Percentiles rank a stretch among this genome's conserved stretches.
Evolutionary conservation across 2,797 vertebrate species (phyloP).

Genomic region (Rhadinocentrus ornatus): DNA sequence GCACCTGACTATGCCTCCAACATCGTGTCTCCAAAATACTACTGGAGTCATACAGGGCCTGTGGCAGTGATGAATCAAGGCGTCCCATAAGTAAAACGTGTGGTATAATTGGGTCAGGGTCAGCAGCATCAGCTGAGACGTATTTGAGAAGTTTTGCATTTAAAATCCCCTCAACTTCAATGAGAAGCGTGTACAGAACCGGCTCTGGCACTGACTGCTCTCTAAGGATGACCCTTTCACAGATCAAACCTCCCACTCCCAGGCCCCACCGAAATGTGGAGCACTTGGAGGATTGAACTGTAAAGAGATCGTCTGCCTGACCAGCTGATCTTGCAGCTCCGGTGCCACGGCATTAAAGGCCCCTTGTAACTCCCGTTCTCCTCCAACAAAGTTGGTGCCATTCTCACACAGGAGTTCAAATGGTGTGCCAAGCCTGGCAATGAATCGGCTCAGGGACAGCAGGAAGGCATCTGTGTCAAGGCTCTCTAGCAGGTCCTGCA

Average conservation of each 20-base stretch:
- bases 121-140: background rate
- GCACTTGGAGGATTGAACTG: slow-evolving; percentile 9
- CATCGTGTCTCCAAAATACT: background rate
- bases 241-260: slow-evolving; percentile 2
- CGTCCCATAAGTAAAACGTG: slow-evolving; percentile 11
- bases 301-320: background rate
- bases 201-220: background rate
- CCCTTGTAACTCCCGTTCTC: background rate
- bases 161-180: background rate
- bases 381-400: slow-evolving; percentile 3
- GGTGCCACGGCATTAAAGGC: background rate
- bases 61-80: slow-evolving; percentile 1
- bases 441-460: background rate
- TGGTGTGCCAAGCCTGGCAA: background rate
- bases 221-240: background rate
- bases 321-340: no score
- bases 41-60: background rate
- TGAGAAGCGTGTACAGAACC: background rate
- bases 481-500: background rate
- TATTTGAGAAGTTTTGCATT: slow-evolving; percentile 11
- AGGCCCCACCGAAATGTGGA: slow-evolving; percentile 9
- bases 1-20: slow-evolving; percentile 2
- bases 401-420: slow-evolving; percentile 12
- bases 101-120: background rate
- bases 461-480: slow-evolving; percentile 19